A percentile compares a stretch with the other conserved stretches of the same genome.
phyloP scores from a whole-genome alignment of 2,797 vertebrate genomes.

The Tapirus indicus region DNA sequence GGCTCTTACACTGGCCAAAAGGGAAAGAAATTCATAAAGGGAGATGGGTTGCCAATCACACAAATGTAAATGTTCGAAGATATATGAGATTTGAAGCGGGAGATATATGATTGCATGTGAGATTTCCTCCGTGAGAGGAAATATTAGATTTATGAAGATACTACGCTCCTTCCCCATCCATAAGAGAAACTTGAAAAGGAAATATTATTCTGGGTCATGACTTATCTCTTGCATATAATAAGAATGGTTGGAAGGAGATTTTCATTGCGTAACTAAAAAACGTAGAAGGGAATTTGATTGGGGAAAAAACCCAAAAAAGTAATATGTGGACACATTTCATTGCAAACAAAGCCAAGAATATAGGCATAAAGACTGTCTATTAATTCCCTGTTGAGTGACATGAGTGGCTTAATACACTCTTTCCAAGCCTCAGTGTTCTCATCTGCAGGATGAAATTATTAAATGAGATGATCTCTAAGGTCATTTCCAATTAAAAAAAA shows the following conservation, averaged over 20 bases:
- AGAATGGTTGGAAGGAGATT: neutral
- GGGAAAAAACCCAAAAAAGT: neutral
- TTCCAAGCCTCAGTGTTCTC: neutral
- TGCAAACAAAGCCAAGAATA: slow-evolving; percentile 33
- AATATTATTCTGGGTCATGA: slow-evolving; percentile 48
- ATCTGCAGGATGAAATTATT: slow-evolving; percentile 39
- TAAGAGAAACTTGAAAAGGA: slow-evolving; percentile 69
- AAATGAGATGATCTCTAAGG: slow-evolving; percentile 55
- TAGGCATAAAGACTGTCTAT: neutral
- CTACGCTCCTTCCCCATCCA: neutral
- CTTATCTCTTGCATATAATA: neutral
- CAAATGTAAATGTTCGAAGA: slow-evolving; percentile 71
- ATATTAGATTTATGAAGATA: slow-evolving; percentile 68
- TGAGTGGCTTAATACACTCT: neutral
- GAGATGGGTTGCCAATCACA: slow-evolving; percentile 2
- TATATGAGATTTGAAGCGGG: slow-evolving; percentile 50
- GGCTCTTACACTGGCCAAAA: neutral
- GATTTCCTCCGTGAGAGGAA: slow-evolving; percentile 72
- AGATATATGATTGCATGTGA: slow-evolving; percentile 49
- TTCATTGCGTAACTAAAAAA: neutral
- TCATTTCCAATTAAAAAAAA: slow-evolving; percentile 55
- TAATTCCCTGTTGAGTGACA: neutral
- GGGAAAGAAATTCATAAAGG: neutral
- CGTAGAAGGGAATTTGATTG: neutral
- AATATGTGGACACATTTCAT: neutral